A percentile compares a stretch with the other conserved stretches of the same genome.
Evolutionary conservation across 1,140 invertebrate species (phyloP).

Genomic region (Drosophila pallidifrons): DNA sequence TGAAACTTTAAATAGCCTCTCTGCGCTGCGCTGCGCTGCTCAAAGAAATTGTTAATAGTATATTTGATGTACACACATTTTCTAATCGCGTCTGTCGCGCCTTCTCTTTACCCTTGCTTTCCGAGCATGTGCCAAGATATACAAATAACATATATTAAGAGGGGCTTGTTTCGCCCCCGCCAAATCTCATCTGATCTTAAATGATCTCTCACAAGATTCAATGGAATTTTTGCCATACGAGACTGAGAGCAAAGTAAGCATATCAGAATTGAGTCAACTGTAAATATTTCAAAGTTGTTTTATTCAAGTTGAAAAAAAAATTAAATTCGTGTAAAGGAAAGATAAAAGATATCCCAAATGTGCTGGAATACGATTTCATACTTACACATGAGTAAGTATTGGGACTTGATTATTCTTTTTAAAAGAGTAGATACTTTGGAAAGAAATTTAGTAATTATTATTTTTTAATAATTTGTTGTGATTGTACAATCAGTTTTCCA

Average conservation of each 20-base stretch:
- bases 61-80: constrained; percentile 20
- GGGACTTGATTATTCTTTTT: not conserved
- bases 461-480: too few relatives aligned
- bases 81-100: constrained; percentile 12
- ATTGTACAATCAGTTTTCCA: too few relatives aligned
- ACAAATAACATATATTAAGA: not conserved
- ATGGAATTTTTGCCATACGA: constrained; percentile 6
- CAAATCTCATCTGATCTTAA: not conserved
- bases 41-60: constrained; percentile 30
- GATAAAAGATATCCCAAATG: not conserved
- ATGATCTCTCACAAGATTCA: constrained; percentile 6
- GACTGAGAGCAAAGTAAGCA: not conserved
- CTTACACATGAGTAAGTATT: constrained; percentile 26
- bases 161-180: not conserved
- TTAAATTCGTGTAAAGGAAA: constrained; percentile 1
- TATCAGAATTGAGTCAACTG: constrained; percentile 14
- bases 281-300: not conserved
- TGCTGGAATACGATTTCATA: constrained; percentile 1
- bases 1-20: constrained; percentile 57
- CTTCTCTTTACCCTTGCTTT: not conserved
- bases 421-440: not conserved
- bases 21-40: not conserved
- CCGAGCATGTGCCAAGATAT: not conserved
- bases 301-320: not conserved
- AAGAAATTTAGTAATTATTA: too few relatives aligned